A percentile compares a stretch with the other conserved stretches of the same genome.
Evolutionary conservation across 2,797 vertebrate species (phyloP).

Genomic region (Gymnocypris eckloni): DNA sequence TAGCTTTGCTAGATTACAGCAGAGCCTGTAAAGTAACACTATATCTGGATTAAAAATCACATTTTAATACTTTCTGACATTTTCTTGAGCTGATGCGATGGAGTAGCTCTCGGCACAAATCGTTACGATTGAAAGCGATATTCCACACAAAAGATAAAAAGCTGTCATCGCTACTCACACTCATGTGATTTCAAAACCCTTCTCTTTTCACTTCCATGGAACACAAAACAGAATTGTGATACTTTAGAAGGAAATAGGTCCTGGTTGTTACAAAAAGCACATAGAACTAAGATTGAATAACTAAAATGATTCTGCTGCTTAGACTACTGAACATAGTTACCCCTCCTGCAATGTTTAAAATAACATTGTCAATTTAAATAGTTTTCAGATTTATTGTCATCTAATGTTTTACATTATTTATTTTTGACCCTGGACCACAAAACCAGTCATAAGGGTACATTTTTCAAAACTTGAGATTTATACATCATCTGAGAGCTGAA

Average conservation of each 20-base stretch:
- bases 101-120: conserved; percentile 13
- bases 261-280: background rate
- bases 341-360: background rate
- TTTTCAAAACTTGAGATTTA: too few species aligned
- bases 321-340: background rate
- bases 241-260: background rate
- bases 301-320: background rate
- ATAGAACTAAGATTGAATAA: too few species aligned
- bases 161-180: background rate
- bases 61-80: conserved; percentile 32
- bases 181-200: background rate
- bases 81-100: conserved; percentile 30
- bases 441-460: too few species aligned
- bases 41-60: conserved; percentile 33
- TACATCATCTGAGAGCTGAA: too few species aligned
- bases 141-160: background rate
- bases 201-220: background rate
- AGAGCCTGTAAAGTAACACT: conserved; percentile 32
- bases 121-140: background rate
- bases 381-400: background rate
- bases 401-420: background rate
- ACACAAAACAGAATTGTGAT: background rate
- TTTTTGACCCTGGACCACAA: too few species aligned
- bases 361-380: background rate
- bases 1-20: conserved; percentile 23